These are phyloP conservation scores for Erebia epiphron DNA, from an alignment of 2,888 invertebrate genomes.

Conservation along the genomic window DNA sequence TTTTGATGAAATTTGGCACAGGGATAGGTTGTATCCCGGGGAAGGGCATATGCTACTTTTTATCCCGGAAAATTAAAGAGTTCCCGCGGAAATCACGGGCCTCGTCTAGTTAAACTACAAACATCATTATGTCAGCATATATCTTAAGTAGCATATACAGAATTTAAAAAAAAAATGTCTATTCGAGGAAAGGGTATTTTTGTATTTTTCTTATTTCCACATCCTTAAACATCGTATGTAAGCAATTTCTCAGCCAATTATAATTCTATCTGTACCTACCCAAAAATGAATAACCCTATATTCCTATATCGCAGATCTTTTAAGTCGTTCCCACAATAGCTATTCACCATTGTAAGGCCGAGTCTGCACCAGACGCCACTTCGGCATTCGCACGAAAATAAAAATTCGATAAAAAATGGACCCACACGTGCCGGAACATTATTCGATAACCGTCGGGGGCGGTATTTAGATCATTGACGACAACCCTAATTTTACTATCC, in stretches of 20 bases:
- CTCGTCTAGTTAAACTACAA: too few species aligned
- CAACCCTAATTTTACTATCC: constrained; percentile 68
- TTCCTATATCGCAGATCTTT: constrained; percentile 29
- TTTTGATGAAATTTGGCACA: too few species aligned
- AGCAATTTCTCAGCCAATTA: constrained; percentile 13
- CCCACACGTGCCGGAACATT: constrained; percentile 75
- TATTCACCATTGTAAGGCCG: constrained; percentile 55
- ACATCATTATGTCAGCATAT: too few species aligned
- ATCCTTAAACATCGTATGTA: background rate
- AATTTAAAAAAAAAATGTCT: too few species aligned
- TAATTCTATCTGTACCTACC: constrained; percentile 3
- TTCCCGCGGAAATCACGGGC: too few species aligned
- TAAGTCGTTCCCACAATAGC: constrained; percentile 42
- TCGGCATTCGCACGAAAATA: constrained; percentile 72
- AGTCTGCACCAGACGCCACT: constrained; percentile 74
- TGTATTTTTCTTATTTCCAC: background rate
- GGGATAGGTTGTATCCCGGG: too few species aligned
- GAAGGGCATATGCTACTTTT: too few species aligned
- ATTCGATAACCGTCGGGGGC: constrained; percentile 82
- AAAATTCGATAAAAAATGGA: constrained; percentile 75
- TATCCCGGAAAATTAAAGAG: too few species aligned
- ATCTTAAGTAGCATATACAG: too few species aligned
- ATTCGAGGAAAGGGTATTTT: background rate
- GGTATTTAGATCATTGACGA: constrained; percentile 71
- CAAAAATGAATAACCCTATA: background rate